Conservation (phyloP, 1,140 invertebrate species). For the Drosophila ercepeae region DNA sequence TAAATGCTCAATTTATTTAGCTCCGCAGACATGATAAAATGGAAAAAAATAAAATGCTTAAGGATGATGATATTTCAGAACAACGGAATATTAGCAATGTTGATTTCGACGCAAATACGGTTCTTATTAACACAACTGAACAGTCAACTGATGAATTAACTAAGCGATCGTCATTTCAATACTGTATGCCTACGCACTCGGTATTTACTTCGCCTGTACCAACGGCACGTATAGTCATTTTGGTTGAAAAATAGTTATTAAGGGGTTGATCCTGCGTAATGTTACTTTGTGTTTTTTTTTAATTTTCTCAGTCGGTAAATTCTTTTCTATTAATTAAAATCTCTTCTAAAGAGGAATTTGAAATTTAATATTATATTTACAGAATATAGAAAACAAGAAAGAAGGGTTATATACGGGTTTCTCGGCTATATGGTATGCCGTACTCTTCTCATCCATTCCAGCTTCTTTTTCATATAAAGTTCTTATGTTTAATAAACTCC, state of each 20-base stretch:
- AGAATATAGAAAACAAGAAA: too few relatives aligned
- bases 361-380: too few relatives aligned
- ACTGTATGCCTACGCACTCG: slow-evolving; percentile 86
- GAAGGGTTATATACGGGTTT: too few relatives aligned
- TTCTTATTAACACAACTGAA: slow-evolving; percentile 29
- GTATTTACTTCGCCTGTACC: slow-evolving; percentile 85
- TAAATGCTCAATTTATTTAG: slow-evolving; percentile 68
- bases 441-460: too few relatives aligned
- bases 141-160: slow-evolving; percentile 55
- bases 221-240: slow-evolving; percentile 85
- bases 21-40: slow-evolving; percentile 72
- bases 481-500: too few relatives aligned
- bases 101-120: slow-evolving; percentile 17
- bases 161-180: slow-evolving; percentile 83
- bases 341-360: too few relatives aligned
- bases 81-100: slow-evolving; percentile 20
- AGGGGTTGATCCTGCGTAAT: slow-evolving; percentile 2
- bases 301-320: not conserved
- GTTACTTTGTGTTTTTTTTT: not conserved
- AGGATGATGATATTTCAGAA: slow-evolving; percentile 38
- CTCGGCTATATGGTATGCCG: too few relatives aligned
- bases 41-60: slow-evolving; percentile 61
- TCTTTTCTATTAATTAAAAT: not conserved
- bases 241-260: not conserved
- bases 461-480: too few relatives aligned